Conservation (phyloP, 2,113 vertebrate genomes). For the Myocastor coypus region DNA sequence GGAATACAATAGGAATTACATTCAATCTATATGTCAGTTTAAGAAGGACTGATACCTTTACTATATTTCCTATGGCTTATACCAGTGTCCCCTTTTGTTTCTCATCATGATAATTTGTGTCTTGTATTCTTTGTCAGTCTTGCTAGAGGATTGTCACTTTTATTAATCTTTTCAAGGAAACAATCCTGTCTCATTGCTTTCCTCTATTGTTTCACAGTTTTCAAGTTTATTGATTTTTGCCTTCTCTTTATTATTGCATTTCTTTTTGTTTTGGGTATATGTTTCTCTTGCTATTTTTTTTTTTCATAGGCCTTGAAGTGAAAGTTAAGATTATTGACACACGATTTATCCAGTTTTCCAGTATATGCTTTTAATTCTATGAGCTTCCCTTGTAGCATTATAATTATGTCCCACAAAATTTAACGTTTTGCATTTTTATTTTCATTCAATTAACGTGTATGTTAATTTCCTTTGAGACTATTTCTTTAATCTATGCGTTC, state of each 20-base stretch:
- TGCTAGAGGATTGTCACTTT: neutral
- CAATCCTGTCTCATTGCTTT: neutral
- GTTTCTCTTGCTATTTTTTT: neutral
- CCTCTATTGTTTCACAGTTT: constrained; percentile 22
- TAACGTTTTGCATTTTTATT: neutral
- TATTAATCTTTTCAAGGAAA: constrained; percentile 7
- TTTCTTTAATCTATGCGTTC: neutral
- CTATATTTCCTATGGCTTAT: neutral
- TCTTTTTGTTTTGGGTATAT: neutral
- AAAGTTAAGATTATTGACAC: neutral
- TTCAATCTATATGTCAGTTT: neutral
- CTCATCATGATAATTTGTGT: neutral
- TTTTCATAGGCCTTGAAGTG: neutral
- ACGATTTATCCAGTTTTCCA: neutral
- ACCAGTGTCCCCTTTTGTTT: neutral
- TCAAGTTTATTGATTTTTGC: neutral
- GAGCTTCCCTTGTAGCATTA: neutral
- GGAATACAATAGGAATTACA: neutral
- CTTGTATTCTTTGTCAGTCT: neutral
- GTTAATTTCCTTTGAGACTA: neutral
- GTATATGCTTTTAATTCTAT: neutral
- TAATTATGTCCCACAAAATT: neutral
- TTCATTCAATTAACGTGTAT: neutral
- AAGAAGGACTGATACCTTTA: neutral
- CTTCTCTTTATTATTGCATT: neutral